Evolutionary conservation across 37 sponge, comb jelly and placozoan species (phyloP).

Genomic region (Mnemiopsis leidyi): DNA sequence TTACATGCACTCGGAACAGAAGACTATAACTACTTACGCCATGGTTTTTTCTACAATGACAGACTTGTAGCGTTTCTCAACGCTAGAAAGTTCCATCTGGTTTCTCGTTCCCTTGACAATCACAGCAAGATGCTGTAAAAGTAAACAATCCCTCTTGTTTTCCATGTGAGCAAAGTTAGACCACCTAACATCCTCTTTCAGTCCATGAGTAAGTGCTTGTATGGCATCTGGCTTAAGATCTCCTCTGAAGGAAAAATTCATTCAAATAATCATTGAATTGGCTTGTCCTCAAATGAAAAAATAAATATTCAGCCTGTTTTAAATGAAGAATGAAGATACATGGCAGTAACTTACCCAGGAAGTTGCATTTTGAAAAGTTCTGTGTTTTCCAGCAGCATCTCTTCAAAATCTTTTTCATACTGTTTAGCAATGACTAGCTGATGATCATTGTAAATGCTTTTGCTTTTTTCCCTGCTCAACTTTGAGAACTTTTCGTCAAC

Average conservation of each 20-base stretch:
- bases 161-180: not conserved
- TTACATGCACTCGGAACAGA: too few species aligned
- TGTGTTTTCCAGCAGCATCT: slow-evolving; percentile 56
- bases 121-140: slow-evolving; percentile 33
- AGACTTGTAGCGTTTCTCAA: slow-evolving; percentile 43
- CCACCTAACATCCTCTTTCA: slow-evolving; percentile 18
- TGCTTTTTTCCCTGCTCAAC: not conserved
- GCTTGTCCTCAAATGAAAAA: too few species aligned
- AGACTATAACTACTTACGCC: slow-evolving; percentile 13
- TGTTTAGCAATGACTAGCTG: slow-evolving; percentile 29
- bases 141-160: not conserved
- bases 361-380: slow-evolving; percentile 35
- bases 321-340: too few species aligned
- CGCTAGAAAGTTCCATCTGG: not conserved
- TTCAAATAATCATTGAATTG: too few species aligned
- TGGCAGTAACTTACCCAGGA: slow-evolving; percentile 47
- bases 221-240: slow-evolving; percentile 19
- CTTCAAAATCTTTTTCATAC: slow-evolving; percentile 22
- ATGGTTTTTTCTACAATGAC: slow-evolving; percentile 36
- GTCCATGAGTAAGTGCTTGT: not conserved
- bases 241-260: slow-evolving; percentile 6
- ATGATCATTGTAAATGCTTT: slow-evolving; percentile 38
- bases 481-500: slow-evolving; percentile 55
- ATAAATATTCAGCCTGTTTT: too few species aligned
- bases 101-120: slow-evolving; percentile 20